A percentile compares a stretch with the other conserved stretches of the same genome.
Conservation (phyloP, 2,888 invertebrate genomes). For the Autographa gamma region DNA sequence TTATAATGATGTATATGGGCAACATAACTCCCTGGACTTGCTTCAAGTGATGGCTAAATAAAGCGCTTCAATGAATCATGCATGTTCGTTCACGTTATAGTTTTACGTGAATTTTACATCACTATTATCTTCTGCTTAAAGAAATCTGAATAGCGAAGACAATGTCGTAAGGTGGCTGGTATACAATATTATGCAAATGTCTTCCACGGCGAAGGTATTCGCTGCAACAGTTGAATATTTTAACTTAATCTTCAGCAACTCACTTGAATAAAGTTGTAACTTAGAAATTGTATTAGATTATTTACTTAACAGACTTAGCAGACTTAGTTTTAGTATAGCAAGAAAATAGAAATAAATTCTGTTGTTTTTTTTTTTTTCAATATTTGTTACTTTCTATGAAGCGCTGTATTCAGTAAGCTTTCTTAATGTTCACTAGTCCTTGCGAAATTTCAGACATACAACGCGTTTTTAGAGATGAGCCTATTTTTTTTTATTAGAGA, state of each 20-base stretch:
- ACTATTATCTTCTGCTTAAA: neutral
- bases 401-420: too few species aligned
- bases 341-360: neutral
- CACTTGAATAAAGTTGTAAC: slow-evolving; percentile 5
- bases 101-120: neutral
- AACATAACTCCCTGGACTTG: neutral
- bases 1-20: too few species aligned
- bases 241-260: slow-evolving; percentile 7
- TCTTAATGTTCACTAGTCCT: too few species aligned
- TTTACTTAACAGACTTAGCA: neutral
- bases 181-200: slow-evolving; percentile 7
- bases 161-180: neutral
- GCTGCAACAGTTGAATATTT: slow-evolving; percentile 8
- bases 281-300: slow-evolving; percentile 3
- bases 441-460: too few species aligned
- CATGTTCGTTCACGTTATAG: neutral
- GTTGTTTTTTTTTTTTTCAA: too few species aligned
- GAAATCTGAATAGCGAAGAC: neutral
- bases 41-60: neutral
- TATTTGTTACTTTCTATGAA: too few species aligned
- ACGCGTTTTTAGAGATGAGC: too few species aligned
- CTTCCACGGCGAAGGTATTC: neutral
- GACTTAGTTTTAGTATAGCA: neutral
- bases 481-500: too few species aligned
- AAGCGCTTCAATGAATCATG: neutral